These are phyloP conservation scores for Triplophysa tibetana DNA, from an alignment of 2,113 vertebrate genomes.

Conservation along the genomic window DNA sequence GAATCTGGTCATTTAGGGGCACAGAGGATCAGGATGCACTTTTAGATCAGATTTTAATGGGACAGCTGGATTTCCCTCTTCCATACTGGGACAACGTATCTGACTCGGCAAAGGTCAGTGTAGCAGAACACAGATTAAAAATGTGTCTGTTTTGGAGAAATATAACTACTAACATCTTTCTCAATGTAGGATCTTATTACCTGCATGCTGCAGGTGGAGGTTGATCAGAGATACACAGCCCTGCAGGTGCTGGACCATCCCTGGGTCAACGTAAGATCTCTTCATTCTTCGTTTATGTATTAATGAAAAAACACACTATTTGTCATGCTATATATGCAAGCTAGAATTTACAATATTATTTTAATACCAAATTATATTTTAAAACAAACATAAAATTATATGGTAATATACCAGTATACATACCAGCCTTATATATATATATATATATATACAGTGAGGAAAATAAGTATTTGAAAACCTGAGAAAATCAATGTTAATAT, in stretches of 20 bases:
- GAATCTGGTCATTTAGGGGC: slow-evolving; percentile 68
- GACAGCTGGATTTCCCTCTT: slow-evolving; percentile 89
- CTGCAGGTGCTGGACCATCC: slow-evolving; percentile 91
- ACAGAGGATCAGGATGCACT: slow-evolving; percentile 90
- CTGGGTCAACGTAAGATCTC: slow-evolving; percentile 92
- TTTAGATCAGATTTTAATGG: slow-evolving; percentile 92
- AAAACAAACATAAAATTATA: too few relatives aligned
- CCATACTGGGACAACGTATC: slow-evolving; percentile 95
- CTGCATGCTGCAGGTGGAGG: slow-evolving; percentile 91
- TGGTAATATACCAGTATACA: too few relatives aligned
- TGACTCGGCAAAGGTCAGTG: slow-evolving; percentile 87
- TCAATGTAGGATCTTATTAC: slow-evolving; percentile 87
- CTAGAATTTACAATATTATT: too few relatives aligned
- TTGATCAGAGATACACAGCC: slow-evolving; percentile 88
- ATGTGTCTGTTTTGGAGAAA: not conserved
- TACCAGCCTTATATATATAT: too few relatives aligned
- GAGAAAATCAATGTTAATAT: too few relatives aligned
- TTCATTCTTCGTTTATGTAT: too few relatives aligned
- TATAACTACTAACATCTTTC: not conserved
- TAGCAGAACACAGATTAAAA: not conserved
- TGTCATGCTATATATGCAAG: too few relatives aligned
- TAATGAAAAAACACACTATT: too few relatives aligned
- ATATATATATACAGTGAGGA: too few relatives aligned
- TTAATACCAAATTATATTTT: too few relatives aligned
- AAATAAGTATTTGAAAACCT: too few relatives aligned